These are phyloP conservation scores for Melieria crassipennis DNA, from an alignment of 2,888 invertebrate genomes.

Conservation along the genomic window DNA sequence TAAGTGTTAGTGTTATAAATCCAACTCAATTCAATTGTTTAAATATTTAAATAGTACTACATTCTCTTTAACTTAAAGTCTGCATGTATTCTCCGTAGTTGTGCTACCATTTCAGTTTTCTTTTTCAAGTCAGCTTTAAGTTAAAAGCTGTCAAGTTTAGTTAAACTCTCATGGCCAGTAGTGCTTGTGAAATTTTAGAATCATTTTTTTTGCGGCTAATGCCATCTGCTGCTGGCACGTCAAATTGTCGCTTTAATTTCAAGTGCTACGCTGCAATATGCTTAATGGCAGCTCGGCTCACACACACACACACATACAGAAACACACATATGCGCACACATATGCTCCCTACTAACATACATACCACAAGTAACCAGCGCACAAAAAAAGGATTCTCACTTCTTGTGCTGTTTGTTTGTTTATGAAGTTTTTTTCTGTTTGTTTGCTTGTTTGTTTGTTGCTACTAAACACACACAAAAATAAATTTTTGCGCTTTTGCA, in stretches of 20 bases:
- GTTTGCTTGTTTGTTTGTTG: conserved; percentile 2
- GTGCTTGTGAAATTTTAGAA: background rate
- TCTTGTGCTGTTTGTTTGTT: conserved; percentile 17
- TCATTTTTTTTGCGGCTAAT: conserved; percentile 1
- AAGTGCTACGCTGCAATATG: background rate
- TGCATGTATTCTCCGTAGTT: no score
- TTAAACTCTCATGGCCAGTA: no score
- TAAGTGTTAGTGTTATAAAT: no score
- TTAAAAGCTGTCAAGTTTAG: no score
- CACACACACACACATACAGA: conserved; percentile 11
- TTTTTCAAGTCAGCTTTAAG: no score
- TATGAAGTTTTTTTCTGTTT: conserved; percentile 3
- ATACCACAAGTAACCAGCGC: background rate
- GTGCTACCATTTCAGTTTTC: no score
- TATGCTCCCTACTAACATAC: conserved; percentile 4
- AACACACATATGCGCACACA: conserved; percentile 4
- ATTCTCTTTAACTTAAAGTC: no score
- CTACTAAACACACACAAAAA: background rate
- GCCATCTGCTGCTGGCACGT: background rate
- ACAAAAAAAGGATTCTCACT: conserved; percentile 4
- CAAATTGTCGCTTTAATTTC: conserved; percentile 4
- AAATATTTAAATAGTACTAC: no score
- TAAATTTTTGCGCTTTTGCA: background rate
- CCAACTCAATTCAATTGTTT: no score
- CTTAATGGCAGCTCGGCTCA: background rate